Evolutionary conservation across 2,113 vertebrate genomes (phyloP), one percentile per base, ranked within the genome.

Genomic region (Crotalus helleri): DNA sequence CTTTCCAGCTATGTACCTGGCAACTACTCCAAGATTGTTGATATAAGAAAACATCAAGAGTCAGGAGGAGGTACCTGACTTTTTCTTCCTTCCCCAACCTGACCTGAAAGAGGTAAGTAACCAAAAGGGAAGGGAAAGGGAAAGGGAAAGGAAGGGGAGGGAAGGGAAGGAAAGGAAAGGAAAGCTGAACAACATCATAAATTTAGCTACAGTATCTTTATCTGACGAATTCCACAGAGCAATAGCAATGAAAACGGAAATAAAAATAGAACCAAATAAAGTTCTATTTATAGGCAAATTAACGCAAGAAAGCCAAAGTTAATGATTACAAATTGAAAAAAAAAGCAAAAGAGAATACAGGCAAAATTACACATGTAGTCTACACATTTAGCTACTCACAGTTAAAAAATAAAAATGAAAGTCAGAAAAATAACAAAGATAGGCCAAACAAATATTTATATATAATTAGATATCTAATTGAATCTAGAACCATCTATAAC

Each of bases 241-340:
- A 89, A 53, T 29, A 89, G 87, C 12, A 49, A 74, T 46, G 87
- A 44, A 92, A 92, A 92, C 10, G 61, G 87, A 92, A 92, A 89
- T 64, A 89, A 89, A 92, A 92, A 89, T 89, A 92, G 91, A 51
- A 55, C 49, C 33, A 26, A 81, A 89, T 39, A 55, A 39, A 64
- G 4, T 17, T 89, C 87, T 92, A 92, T 92, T 81, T 74, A 92
- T 92, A 92, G 92, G 39, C 87, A 89, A 92, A 92, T 89, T 87
- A 89, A 92, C 46, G 39, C 61, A 46, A 51, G 58, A 92, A 88
- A 74, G n/a, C 86, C 39, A 23, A 89, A 74, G 59, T 87, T 92
- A 92, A 92, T 64, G 11, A 89, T 92, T 86, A 88, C 57, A 61
- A 19, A n/a, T n/a, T n/a, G 17, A 7, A 2, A n/a, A 53, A 53